These are phyloP conservation scores for Quiscalus mexicanus DNA, from an alignment of 2,113 vertebrate species.

Conservation along the genomic window DNA sequence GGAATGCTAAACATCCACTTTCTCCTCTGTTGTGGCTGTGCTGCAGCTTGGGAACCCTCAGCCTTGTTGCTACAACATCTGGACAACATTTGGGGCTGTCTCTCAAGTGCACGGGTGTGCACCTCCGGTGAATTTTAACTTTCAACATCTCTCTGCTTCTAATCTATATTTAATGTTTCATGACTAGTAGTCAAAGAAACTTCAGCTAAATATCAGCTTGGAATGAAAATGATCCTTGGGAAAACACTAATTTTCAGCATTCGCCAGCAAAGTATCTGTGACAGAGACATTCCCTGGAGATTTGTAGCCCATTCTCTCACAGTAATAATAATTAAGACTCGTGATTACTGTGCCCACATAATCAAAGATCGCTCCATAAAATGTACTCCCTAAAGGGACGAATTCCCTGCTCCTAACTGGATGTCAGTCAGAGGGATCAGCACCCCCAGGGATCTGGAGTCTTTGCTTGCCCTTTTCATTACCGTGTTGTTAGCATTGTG, in stretches of 20 bases:
- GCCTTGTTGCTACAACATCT: slow-evolving; percentile 78
- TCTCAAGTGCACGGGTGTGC: slow-evolving; percentile 75
- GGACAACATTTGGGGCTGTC: slow-evolving; percentile 78
- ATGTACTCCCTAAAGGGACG: slow-evolving; percentile 67
- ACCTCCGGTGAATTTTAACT: slow-evolving; percentile 83
- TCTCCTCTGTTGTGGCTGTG: slow-evolving; percentile 72
- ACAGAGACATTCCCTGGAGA: slow-evolving; percentile 75
- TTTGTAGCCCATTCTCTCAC: slow-evolving; percentile 77
- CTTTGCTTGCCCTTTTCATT: slow-evolving; percentile 77
- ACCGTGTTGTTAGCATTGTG: slow-evolving; percentile 74
- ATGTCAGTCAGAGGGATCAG: slow-evolving; percentile 80
- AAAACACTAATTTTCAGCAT: slow-evolving; percentile 74
- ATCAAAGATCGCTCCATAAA: slow-evolving; percentile 82
- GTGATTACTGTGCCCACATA: slow-evolving; percentile 83
- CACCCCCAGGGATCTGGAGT: slow-evolving; percentile 72
- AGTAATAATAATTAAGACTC: slow-evolving; percentile 85
- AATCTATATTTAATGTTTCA: slow-evolving; percentile 87
- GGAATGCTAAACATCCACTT: slow-evolving; percentile 76
- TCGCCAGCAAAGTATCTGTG: slow-evolving; percentile 72
- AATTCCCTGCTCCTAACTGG: slow-evolving; percentile 71
- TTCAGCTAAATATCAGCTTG: slow-evolving; percentile 81
- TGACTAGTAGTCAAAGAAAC: slow-evolving; percentile 82
- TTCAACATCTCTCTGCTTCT: slow-evolving; percentile 81
- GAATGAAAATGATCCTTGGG: slow-evolving; percentile 84
- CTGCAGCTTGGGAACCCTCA: slow-evolving; percentile 72